A percentile compares a stretch with the other conserved stretches of the same genome.
These are phyloP conservation scores for Chromoteleia sp. DNA, from an alignment of 2,888 invertebrate genomes.

Conservation along the genomic window DNA sequence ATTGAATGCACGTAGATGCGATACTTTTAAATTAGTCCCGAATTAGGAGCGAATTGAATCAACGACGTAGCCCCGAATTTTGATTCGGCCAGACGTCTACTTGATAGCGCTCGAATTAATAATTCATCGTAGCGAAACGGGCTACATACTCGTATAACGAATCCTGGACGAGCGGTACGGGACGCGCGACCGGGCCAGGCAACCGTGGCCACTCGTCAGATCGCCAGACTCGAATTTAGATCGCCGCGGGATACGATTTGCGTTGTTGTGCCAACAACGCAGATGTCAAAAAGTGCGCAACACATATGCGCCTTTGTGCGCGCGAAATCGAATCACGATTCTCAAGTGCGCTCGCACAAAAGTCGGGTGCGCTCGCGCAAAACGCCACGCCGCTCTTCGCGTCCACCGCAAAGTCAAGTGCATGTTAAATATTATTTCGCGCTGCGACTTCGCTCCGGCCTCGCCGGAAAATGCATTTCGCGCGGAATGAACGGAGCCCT, in stretches of 20 bases:
- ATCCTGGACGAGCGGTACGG: background rate
- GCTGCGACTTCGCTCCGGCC: constrained; percentile 10
- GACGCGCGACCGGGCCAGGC: constrained; percentile 74
- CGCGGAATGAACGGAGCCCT: constrained; percentile 9
- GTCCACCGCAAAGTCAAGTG: constrained; percentile 60
- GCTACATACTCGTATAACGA: constrained; percentile 69
- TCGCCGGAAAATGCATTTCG: constrained; percentile 35
- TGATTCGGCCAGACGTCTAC: constrained; percentile 42
- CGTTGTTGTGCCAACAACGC: constrained; percentile 84
- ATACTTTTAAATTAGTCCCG: constrained; percentile 75
- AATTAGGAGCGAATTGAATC: constrained; percentile 74
- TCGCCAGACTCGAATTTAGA: no score
- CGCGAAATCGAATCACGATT: constrained; percentile 66
- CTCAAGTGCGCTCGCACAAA: constrained; percentile 57
- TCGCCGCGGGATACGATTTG: constrained; percentile 77
- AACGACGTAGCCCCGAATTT: constrained; percentile 72
- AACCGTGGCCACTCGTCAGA: constrained; percentile 71
- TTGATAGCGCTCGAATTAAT: constrained; percentile 75
- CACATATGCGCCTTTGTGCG: constrained; percentile 66
- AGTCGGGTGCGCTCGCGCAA: constrained; percentile 34
- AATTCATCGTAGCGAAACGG: constrained; percentile 78
- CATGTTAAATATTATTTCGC: constrained; percentile 55
- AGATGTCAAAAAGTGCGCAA: constrained; percentile 79
- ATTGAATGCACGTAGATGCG: constrained; percentile 56
- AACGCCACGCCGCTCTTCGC: constrained; percentile 11